Evolutionary conservation across 1,140 invertebrate genomes (phyloP).

Genomic region (Hermetia illucens): DNA sequence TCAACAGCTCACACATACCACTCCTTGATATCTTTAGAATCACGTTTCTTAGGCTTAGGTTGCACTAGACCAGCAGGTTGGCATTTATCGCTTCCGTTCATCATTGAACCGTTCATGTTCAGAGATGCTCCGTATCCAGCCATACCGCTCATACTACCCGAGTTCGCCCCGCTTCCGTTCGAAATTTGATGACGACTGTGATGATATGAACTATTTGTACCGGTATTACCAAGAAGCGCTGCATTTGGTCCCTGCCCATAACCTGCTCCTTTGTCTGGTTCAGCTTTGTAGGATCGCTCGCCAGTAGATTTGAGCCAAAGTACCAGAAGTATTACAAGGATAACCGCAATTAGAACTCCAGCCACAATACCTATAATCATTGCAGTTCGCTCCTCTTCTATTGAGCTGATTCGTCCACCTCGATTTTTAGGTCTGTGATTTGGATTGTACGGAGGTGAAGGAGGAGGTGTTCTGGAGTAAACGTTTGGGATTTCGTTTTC

Average conservation of each 20-base stretch:
- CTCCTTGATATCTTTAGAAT: slow-evolving; percentile 81
- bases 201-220: slow-evolving; percentile 29
- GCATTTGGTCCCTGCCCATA: slow-evolving; percentile 57
- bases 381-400: slow-evolving; percentile 55
- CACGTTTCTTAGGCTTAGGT: slow-evolving; percentile 53
- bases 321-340: slow-evolving; percentile 78
- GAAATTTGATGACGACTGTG: slow-evolving; percentile 33
- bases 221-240: slow-evolving; percentile 44
- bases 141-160: slow-evolving; percentile 4
- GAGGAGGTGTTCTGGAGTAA: slow-evolving; percentile 29
- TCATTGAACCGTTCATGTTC: slow-evolving; percentile 13
- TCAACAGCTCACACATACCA: slow-evolving; percentile 80
- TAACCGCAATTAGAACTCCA: slow-evolving; percentile 78
- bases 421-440: slow-evolving; percentile 23
- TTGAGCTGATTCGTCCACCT: slow-evolving; percentile 51
- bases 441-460: slow-evolving; percentile 21
- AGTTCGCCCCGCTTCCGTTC: background rate
- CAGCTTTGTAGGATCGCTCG: slow-evolving; percentile 80
- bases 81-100: slow-evolving; percentile 11
- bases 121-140: slow-evolving; percentile 10
- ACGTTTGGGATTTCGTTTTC: slow-evolving; percentile 2
- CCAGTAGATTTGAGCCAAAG: slow-evolving; percentile 71
- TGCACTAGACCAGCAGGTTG: slow-evolving; percentile 30
- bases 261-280: slow-evolving; percentile 62
- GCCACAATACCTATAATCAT: slow-evolving; percentile 82